Base-by-base conservation (phyloP, 2,113 vertebrate genomes). In the Artemisiospiza belli region DNA sequence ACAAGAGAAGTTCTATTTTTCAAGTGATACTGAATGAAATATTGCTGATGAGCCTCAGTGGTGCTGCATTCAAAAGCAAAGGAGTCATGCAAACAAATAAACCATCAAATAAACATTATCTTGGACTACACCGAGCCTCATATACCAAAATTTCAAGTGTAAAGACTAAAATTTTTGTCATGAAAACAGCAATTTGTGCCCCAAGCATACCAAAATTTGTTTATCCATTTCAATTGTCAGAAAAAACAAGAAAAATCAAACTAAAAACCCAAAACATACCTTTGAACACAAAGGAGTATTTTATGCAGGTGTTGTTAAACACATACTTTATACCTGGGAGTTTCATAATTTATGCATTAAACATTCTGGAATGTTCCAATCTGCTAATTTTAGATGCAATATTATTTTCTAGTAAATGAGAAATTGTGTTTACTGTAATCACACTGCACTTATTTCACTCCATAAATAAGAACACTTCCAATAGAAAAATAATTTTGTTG, bases 211-310 rank as follows among this genome's bases (percentile, higher is more conserved):
- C 3, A 15, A 68, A 35, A 64, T 54, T 23, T 11, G 1, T 77
- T 84, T 49, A 10, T 49, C 14, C 3, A 20, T 28, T 77, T 74
- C 17, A 57, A 54, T 55, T 63, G 6, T 12, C 39, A 74, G 39
- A 20, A 18, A 54, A 79, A 64, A 52, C 7, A 39, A 76, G 19
- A 6, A 58, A 58, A 49, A 43, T 4, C 4, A 54, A 55, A 69
- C 35, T 25, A 59, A 59, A 62, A 43, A 0, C 0, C 0, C 8
- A 74, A 4, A 70, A 41, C 2, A 10, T 7, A 63, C 1, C 17
- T 76, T 72, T 76, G 28, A 77, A 61, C 31, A 69, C 13, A 28
- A 4, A n/a, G 16, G 18, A 76, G 1, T 35, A 39, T 80, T 77
- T 54, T 11, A 66, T 47, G 21, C 33, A 57, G 11, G 47, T 51